Evolutionary conservation across 2,113 vertebrate genomes (phyloP).

Genomic region (Platichthys stellatus): DNA sequence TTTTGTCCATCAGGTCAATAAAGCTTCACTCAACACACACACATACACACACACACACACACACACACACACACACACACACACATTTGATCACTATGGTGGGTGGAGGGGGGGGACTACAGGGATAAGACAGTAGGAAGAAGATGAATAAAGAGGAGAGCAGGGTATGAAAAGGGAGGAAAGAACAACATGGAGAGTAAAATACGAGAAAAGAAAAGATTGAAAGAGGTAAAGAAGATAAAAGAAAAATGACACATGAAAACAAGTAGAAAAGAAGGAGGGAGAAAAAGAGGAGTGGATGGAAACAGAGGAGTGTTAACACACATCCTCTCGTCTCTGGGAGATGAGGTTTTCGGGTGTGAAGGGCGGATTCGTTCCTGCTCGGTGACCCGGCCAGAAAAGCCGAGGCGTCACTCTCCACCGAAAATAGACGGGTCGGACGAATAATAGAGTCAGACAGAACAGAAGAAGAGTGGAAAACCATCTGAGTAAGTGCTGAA

Average conservation of each 20-base stretch:
- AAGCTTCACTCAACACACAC: constrained; percentile 30
- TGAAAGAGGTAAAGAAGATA: not conserved
- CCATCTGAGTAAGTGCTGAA: constrained; percentile 63
- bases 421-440: constrained; percentile 40
- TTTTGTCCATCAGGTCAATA: constrained; percentile 49
- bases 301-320: constrained; percentile 38
- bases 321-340: constrained; percentile 26
- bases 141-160: not conserved
- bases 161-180: not conserved
- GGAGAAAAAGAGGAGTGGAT: not conserved
- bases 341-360: constrained; percentile 57
- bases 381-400: constrained; percentile 43
- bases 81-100: not conserved
- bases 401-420: constrained; percentile 31
- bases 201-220: no score
- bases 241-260: not conserved
- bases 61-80: constrained; percentile 32
- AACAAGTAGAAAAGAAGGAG: not conserved
- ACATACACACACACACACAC: constrained; percentile 35
- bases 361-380: constrained; percentile 56
- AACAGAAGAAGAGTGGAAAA: constrained; percentile 52
- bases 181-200: no score
- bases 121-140: no score
- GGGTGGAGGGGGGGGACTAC: no score
- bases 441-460: constrained; percentile 62